These are phyloP conservation scores for Apocheima hispidaria DNA, from an alignment of 2,888 invertebrate genomes.

Conservation along the genomic window DNA sequence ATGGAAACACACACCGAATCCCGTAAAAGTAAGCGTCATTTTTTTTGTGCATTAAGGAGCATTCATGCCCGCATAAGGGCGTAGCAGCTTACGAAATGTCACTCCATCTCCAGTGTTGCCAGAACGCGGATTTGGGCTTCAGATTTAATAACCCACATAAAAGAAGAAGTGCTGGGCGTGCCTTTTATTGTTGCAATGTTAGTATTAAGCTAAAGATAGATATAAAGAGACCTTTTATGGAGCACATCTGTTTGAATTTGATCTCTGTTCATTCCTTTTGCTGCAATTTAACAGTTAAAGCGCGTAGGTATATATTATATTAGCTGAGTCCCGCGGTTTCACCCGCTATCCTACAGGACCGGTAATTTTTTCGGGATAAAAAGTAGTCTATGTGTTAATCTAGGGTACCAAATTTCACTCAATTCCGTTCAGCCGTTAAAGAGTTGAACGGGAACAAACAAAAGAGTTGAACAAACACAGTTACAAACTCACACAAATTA, in stretches of 20 bases:
- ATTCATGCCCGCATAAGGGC: constrained; percentile 51
- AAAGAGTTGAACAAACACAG: too few relatives aligned
- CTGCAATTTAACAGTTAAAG: too few relatives aligned
- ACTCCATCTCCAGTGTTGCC: constrained; percentile 37
- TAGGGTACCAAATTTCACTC: too few relatives aligned
- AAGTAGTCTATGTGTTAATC: too few relatives aligned
- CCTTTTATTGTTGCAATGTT: constrained; percentile 34
- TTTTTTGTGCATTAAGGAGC: constrained; percentile 58
- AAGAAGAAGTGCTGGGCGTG: constrained; percentile 45
- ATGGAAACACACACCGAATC: constrained; percentile 35
- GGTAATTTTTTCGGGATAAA: too few relatives aligned
- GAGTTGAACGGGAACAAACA: too few relatives aligned
- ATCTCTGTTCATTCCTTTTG: background rate
- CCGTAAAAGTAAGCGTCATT: constrained; percentile 41
- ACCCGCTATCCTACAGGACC: too few relatives aligned
- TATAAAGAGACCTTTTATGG: background rate
- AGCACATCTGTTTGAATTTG: constrained; percentile 12
- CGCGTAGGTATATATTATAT: too few relatives aligned
- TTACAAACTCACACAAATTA: too few relatives aligned
- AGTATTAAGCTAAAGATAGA: constrained; percentile 16
- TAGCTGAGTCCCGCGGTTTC: too few relatives aligned
- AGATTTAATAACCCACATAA: constrained; percentile 49
- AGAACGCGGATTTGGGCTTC: constrained; percentile 46
- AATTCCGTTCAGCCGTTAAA: too few relatives aligned
- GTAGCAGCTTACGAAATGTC: constrained; percentile 52